Evolutionary conservation across 2,113 vertebrate species (phyloP).

Genomic region (Burhinus oedicnemus): DNA sequence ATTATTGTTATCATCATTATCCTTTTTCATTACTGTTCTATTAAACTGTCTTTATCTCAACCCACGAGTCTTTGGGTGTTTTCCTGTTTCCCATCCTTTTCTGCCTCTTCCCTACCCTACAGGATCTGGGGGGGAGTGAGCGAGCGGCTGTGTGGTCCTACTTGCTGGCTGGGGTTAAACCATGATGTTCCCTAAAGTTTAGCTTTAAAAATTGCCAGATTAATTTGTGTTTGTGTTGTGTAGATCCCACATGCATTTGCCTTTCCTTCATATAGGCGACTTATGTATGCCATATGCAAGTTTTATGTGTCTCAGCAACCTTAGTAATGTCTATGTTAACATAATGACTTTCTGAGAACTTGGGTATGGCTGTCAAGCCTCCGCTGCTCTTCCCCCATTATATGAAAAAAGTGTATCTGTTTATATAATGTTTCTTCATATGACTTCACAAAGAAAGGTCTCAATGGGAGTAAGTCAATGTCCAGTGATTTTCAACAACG

Average conservation of each 20-base stretch:
- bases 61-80: not conserved
- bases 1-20: not conserved
- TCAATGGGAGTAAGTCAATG: not conserved
- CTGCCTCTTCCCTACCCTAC: not conserved
- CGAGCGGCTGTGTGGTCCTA: not conserved
- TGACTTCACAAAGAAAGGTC: not conserved
- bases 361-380: not conserved
- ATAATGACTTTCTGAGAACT: not conserved
- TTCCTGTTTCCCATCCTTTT: not conserved
- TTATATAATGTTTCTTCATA: not conserved
- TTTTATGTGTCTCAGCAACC: not conserved
- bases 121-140: not conserved
- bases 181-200: not conserved
- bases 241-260: not conserved
- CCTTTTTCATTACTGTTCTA: not conserved
- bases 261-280: not conserved
- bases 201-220: not conserved
- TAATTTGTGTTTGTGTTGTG: not conserved
- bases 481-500: not conserved
- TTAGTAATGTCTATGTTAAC: not conserved
- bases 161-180: not conserved
- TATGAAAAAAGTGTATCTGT: not conserved
- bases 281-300: not conserved
- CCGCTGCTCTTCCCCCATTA: not conserved
- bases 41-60: not conserved